These are phyloP conservation scores for Neelides sp. DNA, from an alignment of 1,140 invertebrate genomes.

Conservation along the genomic window DNA sequence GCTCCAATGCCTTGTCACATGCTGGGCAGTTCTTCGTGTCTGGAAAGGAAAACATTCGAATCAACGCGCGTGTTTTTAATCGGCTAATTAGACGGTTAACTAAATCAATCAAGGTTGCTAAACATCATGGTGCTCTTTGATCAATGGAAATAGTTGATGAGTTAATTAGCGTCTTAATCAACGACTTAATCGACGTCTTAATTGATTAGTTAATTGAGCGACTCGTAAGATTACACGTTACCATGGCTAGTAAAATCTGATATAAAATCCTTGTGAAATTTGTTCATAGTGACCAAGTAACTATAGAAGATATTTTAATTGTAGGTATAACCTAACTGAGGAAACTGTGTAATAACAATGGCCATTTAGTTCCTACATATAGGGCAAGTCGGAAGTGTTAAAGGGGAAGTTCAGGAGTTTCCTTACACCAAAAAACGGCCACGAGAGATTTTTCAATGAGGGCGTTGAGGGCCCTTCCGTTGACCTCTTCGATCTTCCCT, in stretches of 20 bases:
- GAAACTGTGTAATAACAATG: neutral
- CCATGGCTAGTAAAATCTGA: neutral
- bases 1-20: constrained; percentile 77
- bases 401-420: constrained; percentile 13
- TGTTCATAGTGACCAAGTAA: neutral
- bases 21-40: constrained; percentile 81
- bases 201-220: neutral
- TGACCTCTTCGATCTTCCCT: constrained; percentile 25
- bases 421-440: constrained; percentile 93
- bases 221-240: constrained; percentile 1
- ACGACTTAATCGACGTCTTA: neutral
- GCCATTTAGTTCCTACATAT: neutral
- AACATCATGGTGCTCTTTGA: neutral
- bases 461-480: constrained; percentile 14
- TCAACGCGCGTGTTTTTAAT: neutral
- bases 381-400: neutral
- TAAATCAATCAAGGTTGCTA: neutral
- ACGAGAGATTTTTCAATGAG: constrained; percentile 62
- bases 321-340: neutral
- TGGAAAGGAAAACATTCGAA: constrained; percentile 36
- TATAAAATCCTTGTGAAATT: neutral
- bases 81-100: constrained; percentile 1
- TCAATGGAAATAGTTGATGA: neutral
- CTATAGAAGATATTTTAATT: neutral
- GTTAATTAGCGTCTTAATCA: neutral